Conservation (phyloP, 64 coral and sea anemone genomes). For the Acropora tenuis region DNA sequence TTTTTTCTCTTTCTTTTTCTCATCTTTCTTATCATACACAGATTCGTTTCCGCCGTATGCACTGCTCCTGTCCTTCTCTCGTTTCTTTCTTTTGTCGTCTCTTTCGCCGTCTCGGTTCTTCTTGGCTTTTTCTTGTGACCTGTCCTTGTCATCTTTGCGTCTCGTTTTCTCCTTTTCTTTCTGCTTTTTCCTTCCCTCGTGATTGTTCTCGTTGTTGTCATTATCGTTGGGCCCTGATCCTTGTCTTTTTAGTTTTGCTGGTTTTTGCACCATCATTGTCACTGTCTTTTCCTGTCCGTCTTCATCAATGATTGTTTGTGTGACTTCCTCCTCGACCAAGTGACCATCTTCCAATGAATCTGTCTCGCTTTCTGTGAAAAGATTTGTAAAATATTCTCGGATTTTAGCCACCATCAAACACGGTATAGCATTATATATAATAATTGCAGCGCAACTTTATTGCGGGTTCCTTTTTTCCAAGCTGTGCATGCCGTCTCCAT, state of each 20-base stretch:
- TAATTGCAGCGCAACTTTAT: no score
- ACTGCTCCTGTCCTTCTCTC: slow-evolving; percentile 47
- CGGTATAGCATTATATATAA: no score
- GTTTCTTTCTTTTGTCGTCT: slow-evolving; percentile 55
- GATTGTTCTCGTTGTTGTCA: slow-evolving; percentile 56
- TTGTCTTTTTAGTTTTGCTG: slow-evolving; percentile 26
- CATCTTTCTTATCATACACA: slow-evolving; percentile 65
- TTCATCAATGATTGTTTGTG: slow-evolving; percentile 77
- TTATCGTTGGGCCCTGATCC: slow-evolving; percentile 52
- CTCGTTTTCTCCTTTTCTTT: slow-evolving; percentile 63
- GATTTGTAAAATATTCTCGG: neutral
- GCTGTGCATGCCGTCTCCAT: no score
- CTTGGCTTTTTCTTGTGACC: slow-evolving; percentile 50
- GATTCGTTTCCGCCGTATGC: slow-evolving; percentile 13
- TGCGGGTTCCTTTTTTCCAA: no score
- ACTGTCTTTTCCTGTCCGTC: slow-evolving; percentile 87
- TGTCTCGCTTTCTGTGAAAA: slow-evolving; percentile 39
- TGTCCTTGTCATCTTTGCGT: slow-evolving; percentile 56
- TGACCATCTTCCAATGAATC: slow-evolving; percentile 66
- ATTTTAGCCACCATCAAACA: no score
- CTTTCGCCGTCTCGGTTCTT: slow-evolving; percentile 69
- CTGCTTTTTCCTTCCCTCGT: slow-evolving; percentile 66
- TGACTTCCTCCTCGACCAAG: slow-evolving; percentile 81
- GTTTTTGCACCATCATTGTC: slow-evolving; percentile 74
- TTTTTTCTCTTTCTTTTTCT: slow-evolving; percentile 79